phyloP scores from a whole-genome alignment of 2,888 invertebrate species.

The Acanthosepion pharaonis region DNA sequence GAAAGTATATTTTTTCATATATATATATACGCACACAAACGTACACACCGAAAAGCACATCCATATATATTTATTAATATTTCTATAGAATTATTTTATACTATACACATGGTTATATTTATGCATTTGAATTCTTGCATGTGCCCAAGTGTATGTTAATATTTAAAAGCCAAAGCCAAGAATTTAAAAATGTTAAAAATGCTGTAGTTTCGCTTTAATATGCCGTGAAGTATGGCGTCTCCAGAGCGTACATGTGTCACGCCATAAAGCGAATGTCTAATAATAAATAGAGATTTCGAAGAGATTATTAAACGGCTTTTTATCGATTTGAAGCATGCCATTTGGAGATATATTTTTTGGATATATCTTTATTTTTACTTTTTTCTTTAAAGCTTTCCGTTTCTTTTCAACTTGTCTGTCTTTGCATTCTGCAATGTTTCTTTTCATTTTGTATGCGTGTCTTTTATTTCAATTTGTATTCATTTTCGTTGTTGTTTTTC shows the following conservation, averaged over 20 bases:
- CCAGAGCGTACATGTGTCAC: not conserved
- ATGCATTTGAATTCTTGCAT: not conserved
- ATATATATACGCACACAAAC: not conserved
- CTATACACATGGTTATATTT: not conserved
- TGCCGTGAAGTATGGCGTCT: not conserved
- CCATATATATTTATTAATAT: not conserved
- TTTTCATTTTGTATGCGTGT: no score
- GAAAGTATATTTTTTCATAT: not conserved
- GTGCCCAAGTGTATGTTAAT: conserved; percentile 9
- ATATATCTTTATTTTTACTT: no score
- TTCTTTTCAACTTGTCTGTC: no score
- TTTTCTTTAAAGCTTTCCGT: no score
- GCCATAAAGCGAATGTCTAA: conserved; percentile 16
- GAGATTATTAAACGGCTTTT: not conserved
- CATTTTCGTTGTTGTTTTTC: no score
- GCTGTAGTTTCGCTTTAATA: not conserved
- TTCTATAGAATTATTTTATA: not conserved
- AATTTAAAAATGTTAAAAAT: not conserved
- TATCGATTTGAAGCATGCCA: not conserved
- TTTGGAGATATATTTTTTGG: not conserved
- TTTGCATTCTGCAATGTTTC: no score
- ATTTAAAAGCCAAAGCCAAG: not conserved
- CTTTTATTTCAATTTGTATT: no score
- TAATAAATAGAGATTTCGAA: not conserved
- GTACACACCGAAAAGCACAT: not conserved